Conservation (phyloP, 2,888 invertebrate species). For the Plebejus melissa region DNA sequence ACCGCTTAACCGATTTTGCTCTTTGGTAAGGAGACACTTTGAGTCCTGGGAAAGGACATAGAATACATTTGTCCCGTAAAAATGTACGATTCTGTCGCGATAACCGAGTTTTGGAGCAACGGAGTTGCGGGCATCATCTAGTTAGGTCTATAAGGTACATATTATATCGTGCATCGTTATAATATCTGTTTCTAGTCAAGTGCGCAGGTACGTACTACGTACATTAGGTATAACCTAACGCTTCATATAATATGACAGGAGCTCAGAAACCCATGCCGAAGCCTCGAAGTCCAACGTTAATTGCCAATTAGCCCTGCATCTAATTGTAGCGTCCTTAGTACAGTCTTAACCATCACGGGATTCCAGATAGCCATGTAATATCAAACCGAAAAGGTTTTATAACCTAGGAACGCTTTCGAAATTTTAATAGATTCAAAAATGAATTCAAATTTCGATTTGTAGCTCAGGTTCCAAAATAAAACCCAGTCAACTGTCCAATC, state of each 20-base stretch:
- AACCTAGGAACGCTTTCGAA: background rate
- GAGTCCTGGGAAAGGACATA: too few species aligned
- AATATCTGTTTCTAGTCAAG: background rate
- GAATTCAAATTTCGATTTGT: background rate
- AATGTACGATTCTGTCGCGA: too few species aligned
- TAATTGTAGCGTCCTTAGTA: background rate
- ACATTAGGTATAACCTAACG: background rate
- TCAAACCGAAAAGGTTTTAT: background rate
- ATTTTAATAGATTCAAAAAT: background rate
- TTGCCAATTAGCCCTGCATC: conserved; percentile 5
- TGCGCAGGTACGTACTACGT: background rate
- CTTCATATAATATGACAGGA: conserved; percentile 7
- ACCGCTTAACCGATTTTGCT: too few species aligned
- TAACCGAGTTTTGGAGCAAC: too few species aligned
- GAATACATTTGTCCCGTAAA: too few species aligned
- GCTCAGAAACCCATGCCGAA: background rate
- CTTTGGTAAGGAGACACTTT: too few species aligned
- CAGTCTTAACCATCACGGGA: background rate
- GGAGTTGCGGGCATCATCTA: too few species aligned
- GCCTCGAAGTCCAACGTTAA: conserved; percentile 1
- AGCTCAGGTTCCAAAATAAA: too few species aligned
- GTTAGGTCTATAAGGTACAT: too few species aligned
- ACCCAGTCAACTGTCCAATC: background rate
- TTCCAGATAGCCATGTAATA: background rate
- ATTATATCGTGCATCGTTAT: background rate